phyloP scores from a whole-genome alignment of 2,797 vertebrate species.

The Cichlasoma orientale region DNA sequence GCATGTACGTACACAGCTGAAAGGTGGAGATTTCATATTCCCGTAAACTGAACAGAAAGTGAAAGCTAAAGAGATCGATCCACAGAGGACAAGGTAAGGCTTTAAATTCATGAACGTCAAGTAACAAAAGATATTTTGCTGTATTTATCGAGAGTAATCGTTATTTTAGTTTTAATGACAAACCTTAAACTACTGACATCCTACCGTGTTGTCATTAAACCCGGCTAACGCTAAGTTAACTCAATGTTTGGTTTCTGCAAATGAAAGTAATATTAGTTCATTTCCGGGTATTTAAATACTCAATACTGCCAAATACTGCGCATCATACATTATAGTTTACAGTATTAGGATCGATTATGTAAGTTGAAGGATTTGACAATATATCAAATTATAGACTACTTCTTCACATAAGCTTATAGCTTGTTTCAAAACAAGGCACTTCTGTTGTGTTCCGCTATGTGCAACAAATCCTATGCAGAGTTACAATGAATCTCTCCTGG shows the following conservation, averaged over 20 bases:
- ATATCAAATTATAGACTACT: neutral
- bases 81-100: neutral
- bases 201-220: neutral
- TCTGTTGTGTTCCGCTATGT: neutral
- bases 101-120: neutral
- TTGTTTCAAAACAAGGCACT: neutral
- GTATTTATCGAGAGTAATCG: neutral
- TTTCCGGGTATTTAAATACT: neutral
- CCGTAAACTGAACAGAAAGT: conserved; percentile 1
- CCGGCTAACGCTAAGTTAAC: neutral
- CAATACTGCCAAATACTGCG: neutral
- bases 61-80: neutral
- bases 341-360: neutral
- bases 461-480: neutral
- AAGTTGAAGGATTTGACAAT: neutral
- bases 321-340: neutral
- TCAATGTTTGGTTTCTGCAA: neutral
- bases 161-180: neutral
- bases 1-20: neutral
- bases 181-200: neutral
- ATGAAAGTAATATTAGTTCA: neutral
- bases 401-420: neutral
- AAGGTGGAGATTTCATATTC: neutral
- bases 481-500: neutral
- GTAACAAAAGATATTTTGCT: neutral